Conservation (phyloP, 2,113 vertebrate genomes). For the Panthera leo region DNA sequence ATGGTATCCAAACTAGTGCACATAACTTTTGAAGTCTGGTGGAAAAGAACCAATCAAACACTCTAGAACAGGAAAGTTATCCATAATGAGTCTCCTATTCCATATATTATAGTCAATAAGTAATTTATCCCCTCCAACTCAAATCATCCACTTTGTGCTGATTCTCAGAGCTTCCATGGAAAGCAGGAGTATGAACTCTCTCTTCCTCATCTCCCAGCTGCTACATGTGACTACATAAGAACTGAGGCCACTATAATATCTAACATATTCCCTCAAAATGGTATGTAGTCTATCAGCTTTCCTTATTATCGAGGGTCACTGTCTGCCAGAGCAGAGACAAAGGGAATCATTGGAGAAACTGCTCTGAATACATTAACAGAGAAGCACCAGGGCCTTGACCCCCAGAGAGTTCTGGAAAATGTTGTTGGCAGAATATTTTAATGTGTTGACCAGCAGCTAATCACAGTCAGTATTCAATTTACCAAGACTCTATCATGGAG, state of each 20-base stretch:
- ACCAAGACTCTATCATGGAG: background rate
- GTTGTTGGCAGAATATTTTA: background rate
- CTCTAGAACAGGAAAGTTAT: background rate
- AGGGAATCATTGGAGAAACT: background rate
- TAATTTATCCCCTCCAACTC: background rate
- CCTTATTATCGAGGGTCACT: background rate
- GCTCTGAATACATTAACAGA: background rate
- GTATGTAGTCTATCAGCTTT: background rate
- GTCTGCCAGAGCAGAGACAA: background rate
- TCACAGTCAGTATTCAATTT: background rate
- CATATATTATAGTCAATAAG: background rate
- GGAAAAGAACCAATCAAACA: background rate
- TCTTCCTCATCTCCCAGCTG: background rate
- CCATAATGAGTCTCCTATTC: background rate
- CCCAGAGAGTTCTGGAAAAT: background rate
- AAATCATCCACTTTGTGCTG: background rate
- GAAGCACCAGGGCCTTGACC: background rate
- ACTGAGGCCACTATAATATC: background rate
- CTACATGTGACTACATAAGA: background rate
- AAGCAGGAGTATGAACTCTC: background rate
- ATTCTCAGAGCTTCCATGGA: background rate
- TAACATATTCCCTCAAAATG: slow-evolving; percentile 1
- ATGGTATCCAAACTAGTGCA: background rate
- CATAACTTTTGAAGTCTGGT: background rate
- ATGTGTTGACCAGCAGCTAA: background rate